Percentiles rank a stretch among this genome's conserved stretches.
Evolutionary conservation across 92 coral and sea anemone genomes (phyloP).

Genomic region (Bergia puertoricense): DNA sequence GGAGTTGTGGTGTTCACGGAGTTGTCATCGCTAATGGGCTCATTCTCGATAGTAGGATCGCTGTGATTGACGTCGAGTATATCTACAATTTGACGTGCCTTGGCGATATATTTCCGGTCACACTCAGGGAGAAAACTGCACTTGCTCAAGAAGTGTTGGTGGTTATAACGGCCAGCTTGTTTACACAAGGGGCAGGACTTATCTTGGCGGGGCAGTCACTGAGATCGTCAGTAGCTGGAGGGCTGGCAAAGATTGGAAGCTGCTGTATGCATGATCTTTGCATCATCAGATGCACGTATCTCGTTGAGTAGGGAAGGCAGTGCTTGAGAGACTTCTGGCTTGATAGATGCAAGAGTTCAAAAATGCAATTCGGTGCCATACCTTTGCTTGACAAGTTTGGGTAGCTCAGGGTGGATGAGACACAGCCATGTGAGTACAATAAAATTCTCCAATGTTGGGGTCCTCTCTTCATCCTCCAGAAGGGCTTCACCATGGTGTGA

Average conservation of each 20-base stretch:
- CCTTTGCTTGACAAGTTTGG: constrained; percentile 48
- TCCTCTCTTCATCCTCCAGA: constrained; percentile 66
- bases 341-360: constrained; percentile 42
- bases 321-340: constrained; percentile 49
- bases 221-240: neutral
- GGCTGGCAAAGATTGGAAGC: neutral
- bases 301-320: constrained; percentile 42
- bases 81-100: constrained; percentile 54
- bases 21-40: neutral
- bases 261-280: constrained; percentile 36
- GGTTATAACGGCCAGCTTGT: constrained; percentile 23
- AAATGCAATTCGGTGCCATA: constrained; percentile 43
- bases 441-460: constrained; percentile 65
- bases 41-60: neutral
- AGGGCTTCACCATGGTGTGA: constrained; percentile 63
- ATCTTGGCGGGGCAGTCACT: neutral
- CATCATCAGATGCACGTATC: constrained; percentile 34
- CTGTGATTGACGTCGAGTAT: constrained; percentile 30
- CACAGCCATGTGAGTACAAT: constrained; percentile 45
- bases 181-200: constrained; percentile 42
- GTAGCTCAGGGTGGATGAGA: constrained; percentile 48
- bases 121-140: constrained; percentile 40
- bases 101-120: constrained; percentile 42
- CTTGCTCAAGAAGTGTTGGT: constrained; percentile 30
- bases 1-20: neutral